Evolutionary conservation across 1,140 invertebrate genomes (phyloP), one percentile per base, ranked within the genome.

Genomic region (Streblospio benedicti): DNA sequence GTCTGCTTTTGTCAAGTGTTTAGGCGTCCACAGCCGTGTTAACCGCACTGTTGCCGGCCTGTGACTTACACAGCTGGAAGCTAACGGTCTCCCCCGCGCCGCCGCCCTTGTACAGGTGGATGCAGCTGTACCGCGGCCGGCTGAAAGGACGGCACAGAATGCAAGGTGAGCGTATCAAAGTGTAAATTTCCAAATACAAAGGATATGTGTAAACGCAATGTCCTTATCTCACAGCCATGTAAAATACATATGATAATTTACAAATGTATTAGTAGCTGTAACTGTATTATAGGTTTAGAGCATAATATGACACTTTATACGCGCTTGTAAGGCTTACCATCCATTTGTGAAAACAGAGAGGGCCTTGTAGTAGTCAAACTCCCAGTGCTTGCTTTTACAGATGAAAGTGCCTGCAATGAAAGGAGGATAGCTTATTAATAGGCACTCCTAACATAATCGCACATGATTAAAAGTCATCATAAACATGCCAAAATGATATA

Each of bases 311-410:
- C 12, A n/a, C 12, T 41, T n/a, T 41, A 41, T 12, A 41, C 12
- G 38, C 38, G 12, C 38, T n/a, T n/a, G 12, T n/a, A 12, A 41
- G n/a, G 57, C 60, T 16, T 51, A 62, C 60, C 60, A 62, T 35
- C 60, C 60, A 38, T 62, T 58, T 20, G 35, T 18, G 23, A 51
- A 62, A n/a, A 51, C 45, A n/a, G 60, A 62, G 1, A 62, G 14
- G 18, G 57, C 32, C 30, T 62, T 62, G 32, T 62, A 62, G 18
- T 62, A 35, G 23, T 61, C 49, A 6, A 45, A 30, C 23, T 58
- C 32, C 60, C 60, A 62, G 30, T 62, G 60, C 31, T 62, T 62
- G 25, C 60, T 52, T 44, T 62, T 62, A 35, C 60, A 62, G 43
- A 62, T 57, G 60, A 35, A 62, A 41, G 27, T 57, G 14, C 60